These are phyloP conservation scores for Neostethus bicornis DNA, from an alignment of 2,797 vertebrate genomes.

Conservation along the genomic window DNA sequence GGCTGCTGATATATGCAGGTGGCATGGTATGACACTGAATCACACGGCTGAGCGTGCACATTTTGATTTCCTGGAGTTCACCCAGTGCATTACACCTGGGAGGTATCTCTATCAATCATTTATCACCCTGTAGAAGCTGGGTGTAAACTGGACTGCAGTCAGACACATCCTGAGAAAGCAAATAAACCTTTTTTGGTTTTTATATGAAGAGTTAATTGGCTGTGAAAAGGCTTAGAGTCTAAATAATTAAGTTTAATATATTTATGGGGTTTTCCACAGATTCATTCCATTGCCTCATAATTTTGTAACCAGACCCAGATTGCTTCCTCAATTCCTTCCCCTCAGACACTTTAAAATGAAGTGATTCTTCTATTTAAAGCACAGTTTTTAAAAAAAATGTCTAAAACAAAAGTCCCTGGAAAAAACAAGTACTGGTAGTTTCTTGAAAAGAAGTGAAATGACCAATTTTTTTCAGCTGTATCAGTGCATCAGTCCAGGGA, in stretches of 20 bases:
- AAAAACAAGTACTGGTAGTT: too few species aligned
- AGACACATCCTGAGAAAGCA: constrained; percentile 18
- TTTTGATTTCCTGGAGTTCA: constrained; percentile 34
- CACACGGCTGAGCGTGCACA: constrained; percentile 28
- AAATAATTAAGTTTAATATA: background rate
- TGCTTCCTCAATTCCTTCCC: background rate
- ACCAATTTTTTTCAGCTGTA: too few species aligned
- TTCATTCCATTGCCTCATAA: background rate
- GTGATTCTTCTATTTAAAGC: too few species aligned
- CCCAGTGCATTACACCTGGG: constrained; percentile 18
- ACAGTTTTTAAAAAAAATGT: background rate
- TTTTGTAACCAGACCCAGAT: background rate
- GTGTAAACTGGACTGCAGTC: constrained; percentile 25
- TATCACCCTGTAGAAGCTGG: constrained; percentile 31
- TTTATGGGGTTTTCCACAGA: background rate
- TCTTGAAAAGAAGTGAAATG: too few species aligned
- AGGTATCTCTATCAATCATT: constrained; percentile 42
- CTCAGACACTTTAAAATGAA: background rate
- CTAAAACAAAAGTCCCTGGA: too few species aligned
- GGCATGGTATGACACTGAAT: constrained; percentile 37
- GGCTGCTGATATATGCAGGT: constrained; percentile 41
- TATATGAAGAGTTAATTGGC: background rate
- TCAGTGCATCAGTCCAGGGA: too few species aligned
- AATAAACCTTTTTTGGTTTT: constrained; percentile 7
- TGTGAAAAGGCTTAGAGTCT: background rate